Evolutionary conservation across 2,797 vertebrate genomes (phyloP).

Genomic region (Catharus ustulatus): DNA sequence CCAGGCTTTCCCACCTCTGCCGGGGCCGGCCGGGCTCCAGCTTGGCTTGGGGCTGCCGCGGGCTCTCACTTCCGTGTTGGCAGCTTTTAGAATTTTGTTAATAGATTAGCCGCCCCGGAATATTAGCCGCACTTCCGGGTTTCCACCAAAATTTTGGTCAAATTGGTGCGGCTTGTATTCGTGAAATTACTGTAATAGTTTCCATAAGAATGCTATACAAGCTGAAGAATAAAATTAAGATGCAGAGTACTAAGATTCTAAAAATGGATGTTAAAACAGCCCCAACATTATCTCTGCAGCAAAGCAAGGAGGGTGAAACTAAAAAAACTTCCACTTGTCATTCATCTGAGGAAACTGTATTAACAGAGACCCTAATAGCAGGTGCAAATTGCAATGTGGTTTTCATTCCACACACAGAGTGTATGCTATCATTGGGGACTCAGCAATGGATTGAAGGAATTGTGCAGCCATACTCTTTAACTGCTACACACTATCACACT

Average conservation of each 20-base stretch:
- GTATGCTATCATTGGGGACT: not conserved
- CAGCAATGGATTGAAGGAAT: not conserved
- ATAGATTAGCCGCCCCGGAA: no score
- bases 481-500: not conserved
- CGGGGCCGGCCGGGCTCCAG: no score
- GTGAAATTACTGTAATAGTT: no score
- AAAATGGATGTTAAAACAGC: not conserved
- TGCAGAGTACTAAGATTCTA: not conserved
- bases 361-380: constrained; percentile 25
- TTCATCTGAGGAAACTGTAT: constrained; percentile 61
- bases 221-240: not conserved
- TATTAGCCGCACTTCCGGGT: no score
- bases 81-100: no score
- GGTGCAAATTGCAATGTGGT: not conserved
- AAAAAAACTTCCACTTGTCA: not conserved
- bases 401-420: not conserved
- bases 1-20: no score
- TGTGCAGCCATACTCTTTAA: not conserved
- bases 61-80: no score
- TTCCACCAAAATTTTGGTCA: no score
- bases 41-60: no score
- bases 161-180: no score
- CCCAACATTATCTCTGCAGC: not conserved
- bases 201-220: not conserved
- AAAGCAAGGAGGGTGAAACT: not conserved